Percentiles rank a stretch among this genome's conserved stretches.
Conservation (phyloP, 1,140 invertebrate species). For the Prorops nasuta region DNA sequence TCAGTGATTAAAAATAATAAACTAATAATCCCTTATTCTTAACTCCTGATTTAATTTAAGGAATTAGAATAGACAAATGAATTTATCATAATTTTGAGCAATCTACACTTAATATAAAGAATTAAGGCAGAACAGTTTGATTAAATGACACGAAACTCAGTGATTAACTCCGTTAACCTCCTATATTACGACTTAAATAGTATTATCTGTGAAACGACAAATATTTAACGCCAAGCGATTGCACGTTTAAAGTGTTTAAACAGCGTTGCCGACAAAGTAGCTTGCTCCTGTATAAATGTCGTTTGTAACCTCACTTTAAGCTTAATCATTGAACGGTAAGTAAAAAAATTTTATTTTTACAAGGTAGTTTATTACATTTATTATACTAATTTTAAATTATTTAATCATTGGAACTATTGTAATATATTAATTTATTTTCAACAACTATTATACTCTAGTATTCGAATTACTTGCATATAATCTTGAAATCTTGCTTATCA, state of each 20-base stretch:
- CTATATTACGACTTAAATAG: background rate
- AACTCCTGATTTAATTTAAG: no score
- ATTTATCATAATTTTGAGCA: no score
- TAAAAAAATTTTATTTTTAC: background rate
- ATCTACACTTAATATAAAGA: no score
- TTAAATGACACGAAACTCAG: background rate
- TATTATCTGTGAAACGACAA: background rate
- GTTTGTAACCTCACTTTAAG: constrained; percentile 13
- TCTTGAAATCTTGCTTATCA: background rate
- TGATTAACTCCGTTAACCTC: background rate
- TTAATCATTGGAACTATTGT: background rate
- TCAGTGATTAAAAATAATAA: no score
- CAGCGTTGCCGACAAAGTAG: constrained; percentile 23
- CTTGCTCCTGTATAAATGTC: constrained; percentile 9
- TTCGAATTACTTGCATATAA: background rate
- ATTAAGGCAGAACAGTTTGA: no score
- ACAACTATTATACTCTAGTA: background rate
- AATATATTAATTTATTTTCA: background rate
- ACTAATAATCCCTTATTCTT: no score
- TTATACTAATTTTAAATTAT: background rate
- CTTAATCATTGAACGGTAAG: constrained; percentile 6
- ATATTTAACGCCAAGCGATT: constrained; percentile 12
- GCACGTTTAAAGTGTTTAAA: constrained; percentile 17
- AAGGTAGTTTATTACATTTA: background rate
- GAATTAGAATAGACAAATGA: no score